phyloP scores from a whole-genome alignment of 2,888 invertebrate genomes.

The Drosophila tanythrix region DNA sequence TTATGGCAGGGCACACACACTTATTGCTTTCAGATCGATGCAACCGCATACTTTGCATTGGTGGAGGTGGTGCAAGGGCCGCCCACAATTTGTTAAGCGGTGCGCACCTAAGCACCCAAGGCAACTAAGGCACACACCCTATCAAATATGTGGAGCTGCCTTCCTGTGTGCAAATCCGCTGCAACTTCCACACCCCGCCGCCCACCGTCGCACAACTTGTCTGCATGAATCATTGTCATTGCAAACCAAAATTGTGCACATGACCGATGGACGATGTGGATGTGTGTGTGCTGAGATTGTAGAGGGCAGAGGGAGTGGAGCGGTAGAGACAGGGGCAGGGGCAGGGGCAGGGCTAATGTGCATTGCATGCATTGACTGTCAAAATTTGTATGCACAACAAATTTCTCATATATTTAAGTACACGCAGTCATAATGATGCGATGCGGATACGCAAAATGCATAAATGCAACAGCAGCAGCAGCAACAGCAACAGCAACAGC shows the following conservation, averaged over 20 bases:
- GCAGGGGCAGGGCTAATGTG: slow-evolving; percentile 62
- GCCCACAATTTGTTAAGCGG: slow-evolving; percentile 35
- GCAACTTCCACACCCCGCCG: not conserved
- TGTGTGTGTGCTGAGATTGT: slow-evolving; percentile 30
- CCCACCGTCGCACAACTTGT: slow-evolving; percentile 16
- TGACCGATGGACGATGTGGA: slow-evolving; percentile 60
- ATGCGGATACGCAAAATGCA: slow-evolving; percentile 75
- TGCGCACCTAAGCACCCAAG: slow-evolving; percentile 27
- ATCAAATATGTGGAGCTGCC: slow-evolving; percentile 14
- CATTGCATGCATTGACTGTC: slow-evolving; percentile 65
- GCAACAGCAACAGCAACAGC: slow-evolving; percentile 41
- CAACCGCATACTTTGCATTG: slow-evolving; percentile 49
- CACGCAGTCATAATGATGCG: slow-evolving; percentile 70
- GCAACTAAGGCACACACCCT: slow-evolving; percentile 9
- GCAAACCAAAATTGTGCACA: slow-evolving; percentile 66
- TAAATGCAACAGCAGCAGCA: slow-evolving; percentile 65
- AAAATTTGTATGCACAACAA: slow-evolving; percentile 79
- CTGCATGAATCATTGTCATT: slow-evolving; percentile 73
- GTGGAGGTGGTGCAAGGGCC: slow-evolving; percentile 1
- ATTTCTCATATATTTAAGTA: slow-evolving; percentile 80
- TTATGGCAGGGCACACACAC: slow-evolving; percentile 23
- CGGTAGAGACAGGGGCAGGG: not conserved
- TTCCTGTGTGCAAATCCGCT: not conserved
- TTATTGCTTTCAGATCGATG: slow-evolving; percentile 29
- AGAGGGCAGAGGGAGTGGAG: not conserved